phyloP scores from a whole-genome alignment of 2,888 invertebrate species.

The Himalopsyche kuldschensis region DNA sequence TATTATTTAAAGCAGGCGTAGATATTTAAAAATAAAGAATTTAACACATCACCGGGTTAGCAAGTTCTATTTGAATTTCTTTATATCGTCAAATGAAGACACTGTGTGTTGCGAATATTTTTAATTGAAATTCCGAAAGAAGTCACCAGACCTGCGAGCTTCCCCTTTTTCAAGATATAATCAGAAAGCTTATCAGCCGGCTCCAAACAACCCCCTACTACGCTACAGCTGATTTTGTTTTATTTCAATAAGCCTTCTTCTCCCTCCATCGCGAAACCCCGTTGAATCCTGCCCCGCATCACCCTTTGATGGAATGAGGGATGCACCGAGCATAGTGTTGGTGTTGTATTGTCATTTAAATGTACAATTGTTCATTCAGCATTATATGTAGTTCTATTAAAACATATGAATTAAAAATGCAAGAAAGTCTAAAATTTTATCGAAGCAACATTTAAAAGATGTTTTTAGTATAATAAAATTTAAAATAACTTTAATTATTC shows the following conservation, averaged over 20 bases:
- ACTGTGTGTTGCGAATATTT: no score
- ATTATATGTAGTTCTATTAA: background rate
- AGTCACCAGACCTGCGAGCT: background rate
- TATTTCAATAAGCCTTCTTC: slow-evolving; percentile 38
- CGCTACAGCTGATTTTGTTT: slow-evolving; percentile 36
- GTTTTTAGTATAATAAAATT: no score
- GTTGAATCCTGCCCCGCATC: background rate
- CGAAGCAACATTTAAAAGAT: no score
- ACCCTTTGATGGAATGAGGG: background rate
- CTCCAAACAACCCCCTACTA: slow-evolving; percentile 21
- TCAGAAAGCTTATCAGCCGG: slow-evolving; percentile 28
- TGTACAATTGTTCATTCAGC: background rate
- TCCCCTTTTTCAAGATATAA: slow-evolving; percentile 19
- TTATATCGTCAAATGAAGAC: background rate
- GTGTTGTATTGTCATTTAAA: background rate
- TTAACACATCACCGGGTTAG: no score
- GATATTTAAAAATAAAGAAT: no score
- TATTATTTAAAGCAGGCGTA: no score
- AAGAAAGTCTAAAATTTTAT: no score
- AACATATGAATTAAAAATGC: background rate
- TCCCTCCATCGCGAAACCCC: slow-evolving; percentile 2
- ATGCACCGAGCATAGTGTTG: background rate
- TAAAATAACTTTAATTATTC: no score
- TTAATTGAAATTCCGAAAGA: background rate
- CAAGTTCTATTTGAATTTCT: no score